Conservation (phyloP, 2,888 invertebrate species). For the Drosophila barbarae region DNA sequence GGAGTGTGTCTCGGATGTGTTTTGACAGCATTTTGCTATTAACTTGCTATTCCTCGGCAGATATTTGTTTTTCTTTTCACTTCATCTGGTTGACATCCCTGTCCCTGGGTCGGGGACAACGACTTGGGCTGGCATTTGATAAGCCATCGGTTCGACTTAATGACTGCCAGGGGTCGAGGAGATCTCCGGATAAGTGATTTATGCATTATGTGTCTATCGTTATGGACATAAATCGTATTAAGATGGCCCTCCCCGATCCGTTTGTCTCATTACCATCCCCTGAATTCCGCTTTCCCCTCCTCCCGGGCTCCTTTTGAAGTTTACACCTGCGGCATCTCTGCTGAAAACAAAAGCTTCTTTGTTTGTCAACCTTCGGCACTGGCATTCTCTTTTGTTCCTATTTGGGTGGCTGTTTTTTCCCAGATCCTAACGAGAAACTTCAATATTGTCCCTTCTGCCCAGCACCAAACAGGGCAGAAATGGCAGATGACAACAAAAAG, state of each 20-base stretch:
- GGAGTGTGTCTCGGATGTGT: slow-evolving; percentile 32
- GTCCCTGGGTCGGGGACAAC: neutral
- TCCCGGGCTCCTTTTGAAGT: slow-evolving; percentile 55
- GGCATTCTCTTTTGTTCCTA: slow-evolving; percentile 3
- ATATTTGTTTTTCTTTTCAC: slow-evolving; percentile 46
- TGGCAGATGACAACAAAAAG: slow-evolving; percentile 17
- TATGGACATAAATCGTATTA: slow-evolving; percentile 54
- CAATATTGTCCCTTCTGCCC: slow-evolving; percentile 66
- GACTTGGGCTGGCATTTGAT: slow-evolving; percentile 30
- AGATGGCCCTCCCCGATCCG: slow-evolving; percentile 19
- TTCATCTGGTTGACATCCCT: slow-evolving; percentile 15
- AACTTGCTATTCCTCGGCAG: slow-evolving; percentile 41
- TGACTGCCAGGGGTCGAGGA: slow-evolving; percentile 22
- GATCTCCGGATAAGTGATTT: slow-evolving; percentile 49
- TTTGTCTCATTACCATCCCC: slow-evolving; percentile 42
- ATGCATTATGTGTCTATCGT: slow-evolving; percentile 49
- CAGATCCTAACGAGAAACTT: slow-evolving; percentile 61
- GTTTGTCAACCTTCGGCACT: slow-evolving; percentile 57
- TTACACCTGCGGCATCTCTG: slow-evolving; percentile 51
- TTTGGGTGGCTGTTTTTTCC: slow-evolving; percentile 25
- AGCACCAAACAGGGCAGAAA: slow-evolving; percentile 51
- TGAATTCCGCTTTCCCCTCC: neutral
- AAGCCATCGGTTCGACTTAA: slow-evolving; percentile 30
- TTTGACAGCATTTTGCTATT: slow-evolving; percentile 52
- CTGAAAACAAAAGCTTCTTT: slow-evolving; percentile 61